Evolutionary conservation across 2,888 invertebrate species (phyloP), one percentile per base, ranked within the genome.

Genomic region (Cephus spinipes): DNA sequence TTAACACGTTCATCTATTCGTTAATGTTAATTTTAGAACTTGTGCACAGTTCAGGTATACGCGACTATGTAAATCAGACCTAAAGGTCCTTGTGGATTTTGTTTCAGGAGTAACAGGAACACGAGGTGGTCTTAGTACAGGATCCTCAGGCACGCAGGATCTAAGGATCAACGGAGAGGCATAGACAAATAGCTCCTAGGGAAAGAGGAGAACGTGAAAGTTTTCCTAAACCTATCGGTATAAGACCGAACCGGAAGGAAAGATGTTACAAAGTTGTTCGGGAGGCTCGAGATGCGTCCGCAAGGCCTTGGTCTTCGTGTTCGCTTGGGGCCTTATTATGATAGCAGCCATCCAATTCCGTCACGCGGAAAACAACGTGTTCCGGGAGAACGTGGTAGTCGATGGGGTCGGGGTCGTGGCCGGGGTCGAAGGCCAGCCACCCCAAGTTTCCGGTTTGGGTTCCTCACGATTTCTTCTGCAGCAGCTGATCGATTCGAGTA

Each of bases 391-490:
- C 76, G 83, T 81, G 76, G 78, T 81, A 81, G 85, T 79, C 84
- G 83, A 85, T 82, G 75, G 55, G 55, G 55, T 55, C 55, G 55
- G 55, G 55, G 55, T 55, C 55, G 55, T 23, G 55, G 23, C 55
- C 55, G 35, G 81, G 84, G 69, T 84, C 85, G 77, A 83, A 85
- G 78, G 83, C 84, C 78, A 76, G 86, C 73, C 84, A 82, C 77
- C 81, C 86, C 76, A 80, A 87, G 68, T 81, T 87, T 68, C 76
- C 85, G 68, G 89, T 89, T 83, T 89, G 79, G 82, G 88, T 12
- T 92, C 92, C 82, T 93, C 93, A 73, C 90, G 94, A 31, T 92
- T 93, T 77, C 91, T 94, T 0, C 90, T 94, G 23, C 93, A 93
- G 84, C 93, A 93, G 81, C 85, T 91, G 75, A 80, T 80, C 68